Evolutionary conservation across 2,888 invertebrate genomes (phyloP), one percentile per base, ranked within the genome.

Genomic region (Zhuqinia jingwanae): DNA sequence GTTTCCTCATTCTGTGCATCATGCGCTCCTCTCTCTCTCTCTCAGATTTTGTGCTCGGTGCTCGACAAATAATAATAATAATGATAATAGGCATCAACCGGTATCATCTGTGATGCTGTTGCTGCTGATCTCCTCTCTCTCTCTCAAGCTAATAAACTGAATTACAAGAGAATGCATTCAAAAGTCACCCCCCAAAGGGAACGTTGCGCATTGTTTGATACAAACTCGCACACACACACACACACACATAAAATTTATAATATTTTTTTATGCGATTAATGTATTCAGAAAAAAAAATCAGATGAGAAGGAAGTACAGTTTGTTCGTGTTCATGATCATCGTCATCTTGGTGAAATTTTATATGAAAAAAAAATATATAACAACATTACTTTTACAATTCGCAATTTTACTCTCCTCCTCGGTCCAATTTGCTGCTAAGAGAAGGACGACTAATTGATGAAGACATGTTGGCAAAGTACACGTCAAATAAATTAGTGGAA

Each of bases 401-500:
- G 3, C 5, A 3, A 3, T 36, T 80, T 73, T 56, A 36, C 58
- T 36, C 36, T 70, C 47, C 75, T 53, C 60, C 60, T 83, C 82
- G 82, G 87, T 83, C 87, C 83, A 87, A 87, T 87, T 87, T 78
- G 82, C 50, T 75, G 79, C 75, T 56, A 75, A 75, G 8, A 36
- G 36, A 36, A 36, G 36, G 8, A 36, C 5, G 60, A 87, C 82
- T 87, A 87, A 87, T 87, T 87, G 83, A 87, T 87, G 87, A 87
- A 87, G 87, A 87, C 87, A 83, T 83, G 87, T 83, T 87, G 87
- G 87, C 87, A 83, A 87, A 87, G 87, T 87, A 87, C 83, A 87
- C 79, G 87, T 83, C 87, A 87, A 73, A 87, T 87, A 87, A 87
- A 78, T 87, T 79, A 83, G 78, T 36, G 36, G 56, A 65, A 75